These are phyloP conservation scores for Centrocercus urophasianus DNA, from an alignment of 2,113 vertebrate genomes.

Conservation along the genomic window DNA sequence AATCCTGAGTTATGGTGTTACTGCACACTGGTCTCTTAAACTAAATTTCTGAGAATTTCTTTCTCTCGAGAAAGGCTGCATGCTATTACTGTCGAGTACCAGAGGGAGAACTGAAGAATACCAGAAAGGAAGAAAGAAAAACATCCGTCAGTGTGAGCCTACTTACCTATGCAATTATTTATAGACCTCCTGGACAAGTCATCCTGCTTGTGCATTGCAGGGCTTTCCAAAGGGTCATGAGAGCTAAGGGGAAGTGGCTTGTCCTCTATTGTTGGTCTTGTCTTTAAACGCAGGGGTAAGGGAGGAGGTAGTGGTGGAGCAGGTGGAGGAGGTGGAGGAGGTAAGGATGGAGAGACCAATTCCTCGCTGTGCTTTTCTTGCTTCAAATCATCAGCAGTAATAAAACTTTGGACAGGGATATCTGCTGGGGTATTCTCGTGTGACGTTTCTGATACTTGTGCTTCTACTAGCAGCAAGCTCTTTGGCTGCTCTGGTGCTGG, in stretches of 20 bases:
- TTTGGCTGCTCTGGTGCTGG: conserved; percentile 24
- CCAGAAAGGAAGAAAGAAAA: neutral
- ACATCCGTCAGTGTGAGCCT: neutral
- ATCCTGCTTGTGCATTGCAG: neutral
- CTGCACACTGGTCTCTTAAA: neutral
- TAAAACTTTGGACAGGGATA: conserved; percentile 75
- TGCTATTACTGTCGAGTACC: neutral
- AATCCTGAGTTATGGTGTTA: neutral
- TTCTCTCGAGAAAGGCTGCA: neutral
- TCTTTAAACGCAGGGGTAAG: neutral
- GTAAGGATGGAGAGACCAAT: neutral
- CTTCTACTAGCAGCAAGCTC: neutral
- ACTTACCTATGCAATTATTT: conserved; percentile 86
- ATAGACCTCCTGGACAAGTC: conserved; percentile 72
- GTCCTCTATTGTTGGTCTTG: conserved; percentile 1
- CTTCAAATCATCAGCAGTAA: conserved; percentile 23
- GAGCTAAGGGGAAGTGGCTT: conserved; percentile 73
- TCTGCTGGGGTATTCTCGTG: conserved; percentile 56
- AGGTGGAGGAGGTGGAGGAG: neutral
- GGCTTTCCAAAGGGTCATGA: neutral
- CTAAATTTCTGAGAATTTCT: neutral
- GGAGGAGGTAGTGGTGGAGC: neutral
- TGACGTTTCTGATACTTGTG: neutral
- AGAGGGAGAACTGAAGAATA: neutral
- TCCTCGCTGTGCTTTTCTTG: neutral